Evolutionary conservation across 2,888 invertebrate genomes (phyloP).

Genomic region (Pilophorus perplexus): DNA sequence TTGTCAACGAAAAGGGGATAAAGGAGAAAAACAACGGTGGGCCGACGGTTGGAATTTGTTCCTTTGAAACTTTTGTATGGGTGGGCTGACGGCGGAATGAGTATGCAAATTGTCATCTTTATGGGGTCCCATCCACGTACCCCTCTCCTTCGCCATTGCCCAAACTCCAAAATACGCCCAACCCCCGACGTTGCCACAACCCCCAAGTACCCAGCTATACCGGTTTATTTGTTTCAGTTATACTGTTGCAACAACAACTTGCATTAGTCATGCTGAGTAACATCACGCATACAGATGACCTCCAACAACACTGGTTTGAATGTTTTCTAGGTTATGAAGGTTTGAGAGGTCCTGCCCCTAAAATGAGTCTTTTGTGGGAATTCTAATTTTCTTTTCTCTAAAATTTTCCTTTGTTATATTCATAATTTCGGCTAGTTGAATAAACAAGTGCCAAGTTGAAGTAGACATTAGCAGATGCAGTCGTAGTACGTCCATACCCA

Average conservation of each 20-base stretch:
- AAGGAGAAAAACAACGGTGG: slow-evolving; percentile 7
- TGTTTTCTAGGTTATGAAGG: too few species aligned
- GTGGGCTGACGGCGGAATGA: slow-evolving; percentile 20
- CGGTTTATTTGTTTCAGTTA: slow-evolving; percentile 11
- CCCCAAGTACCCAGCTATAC: not conserved
- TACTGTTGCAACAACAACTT: slow-evolving; percentile 1
- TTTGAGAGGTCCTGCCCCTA: too few species aligned
- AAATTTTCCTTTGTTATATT: too few species aligned
- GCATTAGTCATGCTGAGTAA: not conserved
- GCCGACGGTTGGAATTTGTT: slow-evolving; percentile 2
- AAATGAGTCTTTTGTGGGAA: too few species aligned
- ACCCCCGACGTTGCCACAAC: not conserved
- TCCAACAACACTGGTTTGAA: not conserved
- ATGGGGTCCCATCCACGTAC: not conserved
- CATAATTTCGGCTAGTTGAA: too few species aligned
- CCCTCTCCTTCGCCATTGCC: not conserved
- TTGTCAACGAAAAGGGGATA: not conserved
- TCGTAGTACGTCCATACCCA: too few species aligned
- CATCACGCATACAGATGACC: not conserved
- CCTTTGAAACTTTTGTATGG: slow-evolving; percentile 16
- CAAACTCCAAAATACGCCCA: too few species aligned
- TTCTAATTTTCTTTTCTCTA: too few species aligned
- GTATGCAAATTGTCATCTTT: slow-evolving; percentile 30
- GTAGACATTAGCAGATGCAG: too few species aligned
- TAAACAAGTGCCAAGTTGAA: too few species aligned